Evolutionary conservation across 2,797 vertebrate species (phyloP), one percentile per base, ranked within the genome.

Genomic region (Microctenopoma steveboyesi): DNA sequence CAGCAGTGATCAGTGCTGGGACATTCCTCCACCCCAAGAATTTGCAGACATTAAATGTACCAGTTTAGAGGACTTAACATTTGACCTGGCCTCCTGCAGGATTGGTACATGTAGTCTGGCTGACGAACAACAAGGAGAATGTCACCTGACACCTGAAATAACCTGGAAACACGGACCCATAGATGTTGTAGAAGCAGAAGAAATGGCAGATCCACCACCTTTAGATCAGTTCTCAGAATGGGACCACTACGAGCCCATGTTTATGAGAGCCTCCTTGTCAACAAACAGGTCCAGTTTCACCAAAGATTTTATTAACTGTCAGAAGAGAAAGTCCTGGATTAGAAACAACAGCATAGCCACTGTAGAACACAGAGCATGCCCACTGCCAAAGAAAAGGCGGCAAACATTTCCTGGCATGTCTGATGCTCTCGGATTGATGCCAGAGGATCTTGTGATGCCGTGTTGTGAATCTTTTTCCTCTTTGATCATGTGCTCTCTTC

Each of bases 351-450:
- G 83, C 55, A 86, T 89, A 1, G 76, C 77, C 13, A 82, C 88
- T 10, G 69, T 91, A 11, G 87, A 91, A 70, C 86, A 86, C 77
- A 88, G 75, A 65, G 40, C 47, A 4, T 81, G 72, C 71, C 61
- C 60, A 0, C 50, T 82, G 40, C 92, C 87, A 55, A 67, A 67
- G 70, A 85, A 84, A 74, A 92, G 94, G 80, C 91, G 94, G 8
- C 94, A 94, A 61, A 94, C 94, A 7, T 95, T 94, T 59, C 95
- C 94, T 16, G 89, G 91, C 54, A 76, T 72, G 9, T 64, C 68
- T 0, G 54, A 81, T 12, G 54, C 35, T 51, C 66, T 52, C 3
- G 45, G 45, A 37, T 51, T 64, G 15, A 81, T 77, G 54, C 80
- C 76, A 12, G 87, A 92, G 6, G 84, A 86, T 45, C 55, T 89